Conservation (phyloP, 2,113 vertebrate genomes). For the Lasiurus borealis region DNA sequence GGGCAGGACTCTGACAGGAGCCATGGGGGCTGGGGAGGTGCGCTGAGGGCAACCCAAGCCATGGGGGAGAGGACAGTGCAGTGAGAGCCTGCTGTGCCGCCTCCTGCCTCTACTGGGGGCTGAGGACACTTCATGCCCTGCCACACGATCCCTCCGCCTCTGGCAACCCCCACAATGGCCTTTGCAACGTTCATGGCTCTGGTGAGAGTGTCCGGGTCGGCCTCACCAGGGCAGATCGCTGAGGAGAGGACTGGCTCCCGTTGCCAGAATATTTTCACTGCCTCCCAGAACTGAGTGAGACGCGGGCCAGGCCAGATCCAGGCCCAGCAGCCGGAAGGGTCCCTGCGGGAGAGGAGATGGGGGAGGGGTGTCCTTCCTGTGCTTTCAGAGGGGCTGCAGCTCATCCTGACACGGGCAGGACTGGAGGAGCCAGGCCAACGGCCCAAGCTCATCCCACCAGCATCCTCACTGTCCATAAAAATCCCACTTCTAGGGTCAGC, state of each 20-base stretch:
- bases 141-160: neutral
- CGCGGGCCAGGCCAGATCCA: neutral
- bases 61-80: neutral
- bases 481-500: neutral
- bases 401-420: neutral
- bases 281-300: no score
- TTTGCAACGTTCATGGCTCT: neutral
- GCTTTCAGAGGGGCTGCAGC: no score
- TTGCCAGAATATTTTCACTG: neutral
- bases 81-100: neutral
- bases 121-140: no score
- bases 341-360: neutral
- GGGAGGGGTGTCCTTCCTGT: accelerated
- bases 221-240: neutral
- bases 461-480: neutral
- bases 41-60: neutral
- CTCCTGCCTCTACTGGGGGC: neutral
- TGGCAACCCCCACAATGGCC: neutral
- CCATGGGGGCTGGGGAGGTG: neutral
- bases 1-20: neutral
- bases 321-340: neutral
- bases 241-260: neutral
- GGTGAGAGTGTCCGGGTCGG: neutral
- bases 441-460: neutral
- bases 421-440: no score